Conservation (phyloP, 2,113 vertebrate species). For the Urocolius indicus region DNA sequence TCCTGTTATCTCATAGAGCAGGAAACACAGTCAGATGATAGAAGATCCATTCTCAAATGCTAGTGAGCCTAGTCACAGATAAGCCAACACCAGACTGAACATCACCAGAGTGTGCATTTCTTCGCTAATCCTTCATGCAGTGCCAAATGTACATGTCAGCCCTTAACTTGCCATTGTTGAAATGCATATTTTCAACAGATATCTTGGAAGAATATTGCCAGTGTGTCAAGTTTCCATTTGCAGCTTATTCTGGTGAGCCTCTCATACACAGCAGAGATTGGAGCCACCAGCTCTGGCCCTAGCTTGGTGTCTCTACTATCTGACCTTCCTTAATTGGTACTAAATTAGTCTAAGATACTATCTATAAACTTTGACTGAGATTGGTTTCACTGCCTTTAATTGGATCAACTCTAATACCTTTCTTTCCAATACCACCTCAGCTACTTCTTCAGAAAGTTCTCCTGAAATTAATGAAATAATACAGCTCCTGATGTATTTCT, state of each 20-base stretch:
- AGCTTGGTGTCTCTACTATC: not conserved
- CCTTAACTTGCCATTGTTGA: accelerated
- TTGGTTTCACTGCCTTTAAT: not conserved
- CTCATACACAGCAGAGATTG: accelerated
- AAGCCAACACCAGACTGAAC: not conserved
- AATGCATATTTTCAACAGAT: not conserved
- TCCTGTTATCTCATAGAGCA: not conserved
- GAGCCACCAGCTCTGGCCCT: not conserved
- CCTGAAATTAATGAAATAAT: not conserved
- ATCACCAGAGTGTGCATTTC: accelerated
- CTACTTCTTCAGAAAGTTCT: not conserved
- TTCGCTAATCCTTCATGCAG: not conserved
- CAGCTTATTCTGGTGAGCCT: not conserved
- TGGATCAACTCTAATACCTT: not conserved
- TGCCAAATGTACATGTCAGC: not conserved
- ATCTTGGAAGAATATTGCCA: not conserved
- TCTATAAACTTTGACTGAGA: not conserved
- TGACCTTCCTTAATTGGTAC: not conserved
- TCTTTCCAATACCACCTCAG: not conserved
- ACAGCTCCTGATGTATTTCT: not conserved
- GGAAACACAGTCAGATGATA: accelerated
- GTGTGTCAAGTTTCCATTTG: accelerated
- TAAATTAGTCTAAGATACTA: not conserved
- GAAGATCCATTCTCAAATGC: not conserved
- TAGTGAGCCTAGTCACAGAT: not conserved